Evolutionary conservation across 2,888 invertebrate species (phyloP), one percentile per base, ranked within the genome.

Genomic region (Orthosia cruda): DNA sequence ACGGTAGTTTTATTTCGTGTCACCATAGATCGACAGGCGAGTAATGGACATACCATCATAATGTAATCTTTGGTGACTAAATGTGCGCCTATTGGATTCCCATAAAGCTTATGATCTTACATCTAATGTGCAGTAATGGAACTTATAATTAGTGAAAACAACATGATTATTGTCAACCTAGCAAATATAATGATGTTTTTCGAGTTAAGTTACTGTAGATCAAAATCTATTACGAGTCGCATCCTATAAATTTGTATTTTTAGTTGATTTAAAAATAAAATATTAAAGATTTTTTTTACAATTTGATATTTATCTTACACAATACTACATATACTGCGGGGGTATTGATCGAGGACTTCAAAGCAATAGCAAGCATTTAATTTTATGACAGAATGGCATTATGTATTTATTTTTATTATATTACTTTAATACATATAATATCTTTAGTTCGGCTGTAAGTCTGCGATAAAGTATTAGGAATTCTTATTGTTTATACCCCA

Each of bases 1-100:
- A 87, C 77, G 84, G 92, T 94, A 91, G 96, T 96, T 96, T 96
- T 95, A 96, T 96, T 96, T 96, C 80, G 71, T 78, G 88, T 87
- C 90, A 89, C 91, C 92, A 88, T 88, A 76, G 91, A 88, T 87
- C 83, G 82, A 66, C 74, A 80, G 77, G 76, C 89, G 91, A 93
- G 77, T 89, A 90, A 93, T 94, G 96, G 95, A 96, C 96, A 96
- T 96, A 95, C 96, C 96, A 93, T 85, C 94, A 94, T 95, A 93
- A 91, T 85, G 64, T 70, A 73, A 85, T 88, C 89, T 81, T 88
- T 89, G 90, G 92, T 91, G 91, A 91, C 91, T 87, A 81, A 81
- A 74, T 76, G 84, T 74, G 81, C 86, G 84, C 84, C 66, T 68
- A 69, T 68, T 80, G 80, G 77, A 79, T 74, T 86, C 84, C 84